phyloP scores from a whole-genome alignment of 92 coral and sea anemone species.

The Phenganax subtilis region DNA sequence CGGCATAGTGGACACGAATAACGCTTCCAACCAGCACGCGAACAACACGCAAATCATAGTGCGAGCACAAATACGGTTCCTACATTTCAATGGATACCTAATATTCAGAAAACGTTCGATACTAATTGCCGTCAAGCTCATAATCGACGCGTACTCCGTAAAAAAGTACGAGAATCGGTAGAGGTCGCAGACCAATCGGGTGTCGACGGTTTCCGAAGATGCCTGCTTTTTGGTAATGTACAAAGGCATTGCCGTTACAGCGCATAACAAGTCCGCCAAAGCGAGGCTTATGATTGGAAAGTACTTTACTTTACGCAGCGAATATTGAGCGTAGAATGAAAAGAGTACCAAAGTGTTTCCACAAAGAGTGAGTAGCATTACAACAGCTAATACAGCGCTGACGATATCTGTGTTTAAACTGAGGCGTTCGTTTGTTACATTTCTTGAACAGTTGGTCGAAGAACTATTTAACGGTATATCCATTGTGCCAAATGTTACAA shows the following conservation, averaged over 20 bases:
- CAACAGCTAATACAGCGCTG: constrained; percentile 41
- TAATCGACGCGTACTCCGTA: constrained; percentile 85
- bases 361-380: constrained; percentile 65
- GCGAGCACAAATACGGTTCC: constrained; percentile 57
- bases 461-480: background rate
- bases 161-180: constrained; percentile 83
- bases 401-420: background rate
- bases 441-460: background rate
- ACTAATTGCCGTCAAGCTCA: constrained; percentile 85
- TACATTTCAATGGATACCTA: constrained; percentile 69
- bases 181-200: constrained; percentile 50
- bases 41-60: constrained; percentile 50
- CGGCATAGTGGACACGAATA: constrained; percentile 68
- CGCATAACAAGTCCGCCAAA: constrained; percentile 77
- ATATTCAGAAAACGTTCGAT: constrained; percentile 83
- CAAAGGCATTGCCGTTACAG: constrained; percentile 84
- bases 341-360: constrained; percentile 74
- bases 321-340: constrained; percentile 74
- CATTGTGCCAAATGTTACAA: background rate
- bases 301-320: constrained; percentile 76
- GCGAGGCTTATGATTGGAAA: constrained; percentile 82
- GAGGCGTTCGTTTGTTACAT: background rate
- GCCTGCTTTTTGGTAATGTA: constrained; percentile 76
- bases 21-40: constrained; percentile 69
- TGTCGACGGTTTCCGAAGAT: constrained; percentile 27